phyloP scores from a whole-genome alignment of 1,140 invertebrate species.

The Aphelinus atriplicis region DNA sequence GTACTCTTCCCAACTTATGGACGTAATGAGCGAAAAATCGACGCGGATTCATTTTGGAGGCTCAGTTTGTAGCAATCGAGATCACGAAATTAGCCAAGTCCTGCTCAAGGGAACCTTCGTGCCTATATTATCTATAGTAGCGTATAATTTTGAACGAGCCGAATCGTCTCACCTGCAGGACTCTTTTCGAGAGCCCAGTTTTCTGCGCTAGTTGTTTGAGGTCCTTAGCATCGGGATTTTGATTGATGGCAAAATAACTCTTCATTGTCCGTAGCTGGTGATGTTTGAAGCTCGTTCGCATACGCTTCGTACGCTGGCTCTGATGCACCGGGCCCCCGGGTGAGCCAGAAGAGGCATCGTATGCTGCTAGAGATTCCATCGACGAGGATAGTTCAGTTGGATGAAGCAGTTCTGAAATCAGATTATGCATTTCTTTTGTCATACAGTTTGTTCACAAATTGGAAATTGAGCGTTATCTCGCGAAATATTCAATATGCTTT shows the following conservation, averaged over 20 bases:
- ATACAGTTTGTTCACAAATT: too few species aligned
- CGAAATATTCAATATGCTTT: too few species aligned
- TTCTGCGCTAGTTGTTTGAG: slow-evolving; percentile 94
- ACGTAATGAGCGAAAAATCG: too few species aligned
- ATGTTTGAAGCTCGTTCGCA: slow-evolving; percentile 97
- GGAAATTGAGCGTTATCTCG: too few species aligned
- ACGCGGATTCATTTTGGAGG: too few species aligned
- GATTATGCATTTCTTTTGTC: too few species aligned
- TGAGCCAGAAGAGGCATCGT: slow-evolving; percentile 78
- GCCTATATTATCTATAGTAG: too few species aligned
- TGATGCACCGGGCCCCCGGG: slow-evolving; percentile 72
- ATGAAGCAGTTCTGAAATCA: slow-evolving; percentile 73
- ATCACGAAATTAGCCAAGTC: too few species aligned
- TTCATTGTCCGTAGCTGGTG: slow-evolving; percentile 98
- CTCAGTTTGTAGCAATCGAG: too few species aligned
- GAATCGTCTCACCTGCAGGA: slow-evolving; percentile 82
- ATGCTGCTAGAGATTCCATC: slow-evolving; percentile 78
- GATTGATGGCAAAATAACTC: slow-evolving; percentile 95
- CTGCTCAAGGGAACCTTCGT: too few species aligned
- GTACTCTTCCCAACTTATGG: too few species aligned
- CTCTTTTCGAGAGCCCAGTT: slow-evolving; percentile 95
- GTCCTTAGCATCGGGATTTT: slow-evolving; percentile 97
- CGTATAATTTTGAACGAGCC: too few species aligned
- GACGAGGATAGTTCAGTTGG: slow-evolving; percentile 78
- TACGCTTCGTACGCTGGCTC: slow-evolving; percentile 83